Evolutionary conservation across 2,797 vertebrate species (phyloP).

Genomic region (Cyclopterus lumpus): DNA sequence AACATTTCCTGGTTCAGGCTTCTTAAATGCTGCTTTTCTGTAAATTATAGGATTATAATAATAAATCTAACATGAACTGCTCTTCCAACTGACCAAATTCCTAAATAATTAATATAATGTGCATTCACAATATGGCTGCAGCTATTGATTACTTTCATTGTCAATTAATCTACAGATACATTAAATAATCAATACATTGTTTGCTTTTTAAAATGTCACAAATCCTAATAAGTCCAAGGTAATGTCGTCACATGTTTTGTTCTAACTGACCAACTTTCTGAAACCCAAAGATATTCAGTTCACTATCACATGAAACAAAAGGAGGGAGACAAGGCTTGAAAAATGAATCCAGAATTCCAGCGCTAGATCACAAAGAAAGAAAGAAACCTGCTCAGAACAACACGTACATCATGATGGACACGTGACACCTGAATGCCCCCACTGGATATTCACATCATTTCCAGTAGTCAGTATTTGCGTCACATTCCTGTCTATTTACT

Average conservation of each 20-base stretch:
- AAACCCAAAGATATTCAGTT: not conserved
- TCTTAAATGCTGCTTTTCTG: not conserved
- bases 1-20: not conserved
- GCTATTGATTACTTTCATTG: not conserved
- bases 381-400: not conserved
- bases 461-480: not conserved
- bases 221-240: not conserved
- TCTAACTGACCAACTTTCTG: not conserved
- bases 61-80: not conserved
- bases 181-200: not conserved
- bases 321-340: not conserved
- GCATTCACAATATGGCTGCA: not conserved
- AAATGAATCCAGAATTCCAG: not conserved
- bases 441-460: not conserved
- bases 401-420: not conserved
- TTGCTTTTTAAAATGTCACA: not conserved
- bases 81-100: not conserved
- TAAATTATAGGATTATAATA: not conserved
- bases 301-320: not conserved
- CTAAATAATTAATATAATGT: not conserved
- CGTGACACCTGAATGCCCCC: not conserved
- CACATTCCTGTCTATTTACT: slow-evolving; percentile 14
- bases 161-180: not conserved
- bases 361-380: not conserved
- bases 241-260: not conserved